Evolutionary conservation across 2,113 vertebrate genomes (phyloP).

Genomic region (Herpailurus yagouaroundi): DNA sequence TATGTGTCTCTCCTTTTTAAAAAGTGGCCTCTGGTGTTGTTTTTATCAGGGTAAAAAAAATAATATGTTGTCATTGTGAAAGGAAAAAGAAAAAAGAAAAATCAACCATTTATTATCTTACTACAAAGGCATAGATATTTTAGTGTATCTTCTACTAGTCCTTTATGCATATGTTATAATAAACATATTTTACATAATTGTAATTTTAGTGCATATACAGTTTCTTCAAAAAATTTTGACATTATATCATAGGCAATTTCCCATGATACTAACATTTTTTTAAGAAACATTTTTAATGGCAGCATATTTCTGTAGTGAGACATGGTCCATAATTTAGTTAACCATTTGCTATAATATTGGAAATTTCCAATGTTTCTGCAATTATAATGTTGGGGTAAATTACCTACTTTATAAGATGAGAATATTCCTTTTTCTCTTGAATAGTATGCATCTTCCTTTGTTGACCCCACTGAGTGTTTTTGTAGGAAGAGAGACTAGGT

Average conservation of each 20-base stretch:
- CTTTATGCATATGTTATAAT: background rate
- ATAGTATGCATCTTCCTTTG: background rate
- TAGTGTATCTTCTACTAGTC: background rate
- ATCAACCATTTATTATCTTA: background rate
- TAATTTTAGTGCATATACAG: background rate
- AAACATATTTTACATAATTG: background rate
- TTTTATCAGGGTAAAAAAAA: conserved; percentile 38
- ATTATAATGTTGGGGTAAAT: background rate
- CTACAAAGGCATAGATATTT: conserved; percentile 14
- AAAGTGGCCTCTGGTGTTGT: background rate
- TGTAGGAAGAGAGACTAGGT: background rate
- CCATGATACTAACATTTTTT: background rate
- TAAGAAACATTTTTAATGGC: background rate
- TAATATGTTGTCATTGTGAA: background rate
- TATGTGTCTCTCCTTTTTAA: background rate
- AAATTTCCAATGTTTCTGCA: background rate
- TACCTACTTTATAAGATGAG: background rate
- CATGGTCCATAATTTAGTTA: background rate
- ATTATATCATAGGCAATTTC: background rate
- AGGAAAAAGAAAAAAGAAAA: background rate
- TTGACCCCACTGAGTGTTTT: background rate
- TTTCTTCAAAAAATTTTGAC: conserved; percentile 14
- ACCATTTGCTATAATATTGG: background rate
- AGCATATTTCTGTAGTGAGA: conserved; percentile 35
- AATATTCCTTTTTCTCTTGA: background rate